These are phyloP conservation scores for Myrmecobius fasciatus DNA, from an alignment of 2,113 vertebrate genomes.

Conservation along the genomic window DNA sequence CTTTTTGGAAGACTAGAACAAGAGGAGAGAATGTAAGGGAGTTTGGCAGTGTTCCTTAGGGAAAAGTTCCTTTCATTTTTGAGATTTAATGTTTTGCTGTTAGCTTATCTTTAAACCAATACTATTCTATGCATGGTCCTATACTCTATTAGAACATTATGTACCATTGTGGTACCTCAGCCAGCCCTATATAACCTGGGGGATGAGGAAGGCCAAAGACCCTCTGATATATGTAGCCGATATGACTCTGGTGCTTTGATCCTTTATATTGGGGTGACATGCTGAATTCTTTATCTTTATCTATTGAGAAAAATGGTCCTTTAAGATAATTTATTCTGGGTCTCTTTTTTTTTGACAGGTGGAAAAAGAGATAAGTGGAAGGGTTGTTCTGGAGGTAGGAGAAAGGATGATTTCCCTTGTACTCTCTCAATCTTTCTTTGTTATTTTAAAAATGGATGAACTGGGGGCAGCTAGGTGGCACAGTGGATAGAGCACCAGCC, in stretches of 20 bases:
- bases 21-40: neutral
- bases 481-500: no score
- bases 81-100: neutral
- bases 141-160: neutral
- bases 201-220: neutral
- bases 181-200: neutral
- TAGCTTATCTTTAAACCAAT: no score
- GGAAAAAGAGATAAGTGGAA: neutral
- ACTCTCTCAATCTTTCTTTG: neutral
- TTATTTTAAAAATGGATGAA: neutral
- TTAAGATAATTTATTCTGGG: neutral
- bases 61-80: neutral
- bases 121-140: neutral
- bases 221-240: neutral
- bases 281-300: neutral
- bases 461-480: no score
- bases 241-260: neutral
- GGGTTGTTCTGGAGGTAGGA: neutral
- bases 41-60: neutral
- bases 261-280: neutral
- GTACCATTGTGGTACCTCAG: neutral
- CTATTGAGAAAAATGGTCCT: no score
- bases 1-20: neutral
- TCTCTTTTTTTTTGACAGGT: neutral
- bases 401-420: neutral